Evolutionary conservation across 2,113 vertebrate species (phyloP), one percentile per base, ranked within the genome.

Genomic region (Prietella phreatophila): DNA sequence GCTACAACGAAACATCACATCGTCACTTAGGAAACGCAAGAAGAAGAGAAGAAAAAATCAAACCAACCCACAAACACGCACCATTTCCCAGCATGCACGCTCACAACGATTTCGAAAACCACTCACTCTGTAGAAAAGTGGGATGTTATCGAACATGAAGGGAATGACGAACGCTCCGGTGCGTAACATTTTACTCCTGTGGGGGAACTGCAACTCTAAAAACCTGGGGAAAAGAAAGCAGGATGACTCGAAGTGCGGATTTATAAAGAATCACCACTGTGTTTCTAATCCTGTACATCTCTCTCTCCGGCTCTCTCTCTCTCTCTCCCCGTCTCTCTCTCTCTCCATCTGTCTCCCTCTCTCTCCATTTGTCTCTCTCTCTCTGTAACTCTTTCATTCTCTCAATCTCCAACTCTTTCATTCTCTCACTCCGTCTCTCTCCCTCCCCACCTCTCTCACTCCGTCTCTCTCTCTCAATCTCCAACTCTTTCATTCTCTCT

Each of bases 111-210:
- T 1, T 9, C 1, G 2, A 19, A 4, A 30, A 6, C 3, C 0
- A 85, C 95, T 93, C 85, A 96, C 96, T 94, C 95, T 88, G 92
- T 94, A 96, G 88, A 96, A 93, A 22, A 97, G 93, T 0, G 96
- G 96, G 50, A 95, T 88, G 27, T 95, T 96, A 94, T 97, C 96
- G 3, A 96, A 97, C 36, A 97, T 79, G 58, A 97, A 97, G 0
- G 96, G 97, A 47, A 96, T 89, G 0, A 96, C 89, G 1, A 97
- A 97, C 0, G 96, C 96, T 1, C 75, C 90, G 0, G 95, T 96
- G 39, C 96, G 91, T 3, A 96, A 65, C 25, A 91, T 89, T 93
- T 97, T 97, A 86, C 96, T 96, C 39, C 92, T 92, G 36, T 93
- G 89, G 0, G 96, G 96, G 56, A 88, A 94, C 86, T 95, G 95